Evolutionary conservation across 1,140 invertebrate species (phyloP).

Genomic region (Bombus pascuorum): DNA sequence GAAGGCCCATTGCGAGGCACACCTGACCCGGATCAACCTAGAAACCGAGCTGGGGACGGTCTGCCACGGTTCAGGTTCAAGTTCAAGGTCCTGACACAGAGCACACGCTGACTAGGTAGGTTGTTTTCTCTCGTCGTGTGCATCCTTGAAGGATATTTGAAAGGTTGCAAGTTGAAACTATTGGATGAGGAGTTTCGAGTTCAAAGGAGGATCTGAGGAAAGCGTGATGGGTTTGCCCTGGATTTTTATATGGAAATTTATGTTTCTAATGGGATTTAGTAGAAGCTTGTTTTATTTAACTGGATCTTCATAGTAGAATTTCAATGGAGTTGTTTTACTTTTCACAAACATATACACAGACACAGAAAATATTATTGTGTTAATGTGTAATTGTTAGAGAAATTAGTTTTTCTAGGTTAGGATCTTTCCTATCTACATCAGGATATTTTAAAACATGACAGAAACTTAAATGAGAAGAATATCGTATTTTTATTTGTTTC

Average conservation of each 20-base stretch:
- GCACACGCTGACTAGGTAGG: background rate
- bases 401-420: no score
- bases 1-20: slow-evolving; percentile 31
- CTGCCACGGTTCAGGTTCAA: slow-evolving; percentile 64
- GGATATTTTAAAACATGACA: no score
- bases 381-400: no score
- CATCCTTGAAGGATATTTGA: background rate
- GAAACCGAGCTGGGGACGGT: slow-evolving; percentile 29
- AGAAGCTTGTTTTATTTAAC: no score
- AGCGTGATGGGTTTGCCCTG: background rate
- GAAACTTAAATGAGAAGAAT: no score
- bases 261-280: background rate
- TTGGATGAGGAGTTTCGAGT: background rate
- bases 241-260: background rate
- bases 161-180: background rate
- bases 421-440: no score
- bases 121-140: background rate
- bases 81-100: slow-evolving; percentile 60
- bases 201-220: no score
- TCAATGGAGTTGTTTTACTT: background rate
- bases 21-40: slow-evolving; percentile 55
- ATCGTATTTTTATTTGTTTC: background rate
- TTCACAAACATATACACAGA: no score
- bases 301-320: background rate
- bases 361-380: no score